A percentile compares a stretch with the other conserved stretches of the same genome.
Conservation (phyloP, 64 coral and sea anemone species). For the Dendrophyllia cribrosa region DNA sequence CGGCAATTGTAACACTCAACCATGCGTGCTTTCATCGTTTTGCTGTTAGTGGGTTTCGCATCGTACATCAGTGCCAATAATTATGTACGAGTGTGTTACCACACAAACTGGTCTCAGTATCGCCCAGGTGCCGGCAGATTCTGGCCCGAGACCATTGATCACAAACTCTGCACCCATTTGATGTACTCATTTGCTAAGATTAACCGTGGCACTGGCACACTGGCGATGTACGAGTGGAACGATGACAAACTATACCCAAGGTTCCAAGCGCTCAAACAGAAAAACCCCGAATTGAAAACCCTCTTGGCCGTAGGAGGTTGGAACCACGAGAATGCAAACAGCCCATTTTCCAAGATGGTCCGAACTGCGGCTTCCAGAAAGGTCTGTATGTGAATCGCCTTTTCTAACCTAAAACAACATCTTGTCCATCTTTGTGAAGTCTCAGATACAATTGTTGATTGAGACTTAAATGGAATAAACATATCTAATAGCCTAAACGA, state of each 20-base stretch:
- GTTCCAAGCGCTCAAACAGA: constrained; percentile 51
- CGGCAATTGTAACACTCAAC: background rate
- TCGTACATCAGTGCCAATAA: constrained; percentile 22
- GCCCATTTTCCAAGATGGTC: constrained; percentile 67
- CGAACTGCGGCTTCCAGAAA: constrained; percentile 56
- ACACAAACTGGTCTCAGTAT: constrained; percentile 75
- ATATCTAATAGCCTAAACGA: too few relatives aligned
- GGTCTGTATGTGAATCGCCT: background rate
- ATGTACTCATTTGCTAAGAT: constrained; percentile 76
- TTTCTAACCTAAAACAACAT: too few relatives aligned
- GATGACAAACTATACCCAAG: constrained; percentile 62
- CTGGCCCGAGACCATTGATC: constrained; percentile 46
- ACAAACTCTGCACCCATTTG: constrained; percentile 54
- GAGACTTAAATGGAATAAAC: too few relatives aligned
- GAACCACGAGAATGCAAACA: constrained; percentile 63
- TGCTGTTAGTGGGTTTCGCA: constrained; percentile 44
- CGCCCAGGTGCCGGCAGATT: constrained; percentile 27
- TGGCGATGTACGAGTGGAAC: constrained; percentile 75
- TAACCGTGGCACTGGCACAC: constrained; percentile 9
- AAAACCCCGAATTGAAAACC: constrained; percentile 27
- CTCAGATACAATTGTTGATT: too few relatives aligned
- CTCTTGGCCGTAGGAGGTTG: constrained; percentile 67
- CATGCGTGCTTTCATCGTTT: background rate
- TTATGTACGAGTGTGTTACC: constrained; percentile 71
- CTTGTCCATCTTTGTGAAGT: too few relatives aligned